A percentile compares a stretch with the other conserved stretches of the same genome.
phyloP scores from a whole-genome alignment of 35 echinoderm and acorn worm species.

The Hemicentrotus pulcherrimus region DNA sequence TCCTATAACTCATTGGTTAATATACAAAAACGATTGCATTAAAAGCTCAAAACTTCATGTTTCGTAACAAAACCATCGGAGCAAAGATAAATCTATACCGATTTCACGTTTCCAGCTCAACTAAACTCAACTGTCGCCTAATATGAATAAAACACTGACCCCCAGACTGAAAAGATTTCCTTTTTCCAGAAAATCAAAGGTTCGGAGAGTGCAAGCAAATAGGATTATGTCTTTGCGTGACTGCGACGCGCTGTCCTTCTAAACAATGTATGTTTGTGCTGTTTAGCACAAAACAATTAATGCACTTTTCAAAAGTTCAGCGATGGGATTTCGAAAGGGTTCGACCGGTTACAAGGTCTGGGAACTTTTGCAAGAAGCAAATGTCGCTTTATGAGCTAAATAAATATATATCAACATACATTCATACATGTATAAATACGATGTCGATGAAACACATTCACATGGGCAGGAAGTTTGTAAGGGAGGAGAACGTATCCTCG shows the following conservation, averaged over 20 bases:
- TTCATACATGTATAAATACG: no score
- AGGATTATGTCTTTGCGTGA: not conserved
- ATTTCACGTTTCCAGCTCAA: not conserved
- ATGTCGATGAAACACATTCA: not conserved
- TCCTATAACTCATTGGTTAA: not conserved
- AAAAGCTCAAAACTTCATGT: not conserved
- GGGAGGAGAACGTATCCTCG: not conserved
- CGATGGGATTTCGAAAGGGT: not conserved
- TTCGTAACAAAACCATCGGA: not conserved
- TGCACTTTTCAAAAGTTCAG: not conserved
- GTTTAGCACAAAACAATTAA: not conserved
- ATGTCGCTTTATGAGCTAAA: not conserved
- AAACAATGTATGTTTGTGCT: not conserved
- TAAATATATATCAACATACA: not conserved
- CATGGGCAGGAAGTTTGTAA: not conserved
- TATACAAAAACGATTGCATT: not conserved
- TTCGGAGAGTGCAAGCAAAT: not conserved
- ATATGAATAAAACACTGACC: conserved; percentile 6
- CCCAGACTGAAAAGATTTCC: not conserved
- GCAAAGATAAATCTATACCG: not conserved
- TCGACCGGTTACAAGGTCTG: not conserved
- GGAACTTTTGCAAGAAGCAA: not conserved
- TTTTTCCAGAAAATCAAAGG: not conserved
- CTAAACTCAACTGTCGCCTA: not conserved
- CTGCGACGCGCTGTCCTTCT: not conserved